Evolutionary conservation across 2,113 vertebrate genomes (phyloP).

Genomic region (Nyctereutes procyonoides): DNA sequence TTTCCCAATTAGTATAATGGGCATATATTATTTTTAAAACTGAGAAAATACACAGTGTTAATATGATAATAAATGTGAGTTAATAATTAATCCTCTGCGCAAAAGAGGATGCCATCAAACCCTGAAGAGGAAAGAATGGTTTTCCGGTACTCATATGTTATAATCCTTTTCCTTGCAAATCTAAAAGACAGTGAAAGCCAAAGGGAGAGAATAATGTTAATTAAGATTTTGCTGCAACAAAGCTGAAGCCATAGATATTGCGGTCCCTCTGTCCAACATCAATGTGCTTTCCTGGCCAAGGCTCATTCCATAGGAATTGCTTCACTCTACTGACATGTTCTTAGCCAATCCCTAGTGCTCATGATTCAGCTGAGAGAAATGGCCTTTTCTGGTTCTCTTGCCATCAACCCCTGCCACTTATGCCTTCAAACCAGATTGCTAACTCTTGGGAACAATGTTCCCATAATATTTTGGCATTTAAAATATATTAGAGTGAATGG

Average conservation of each 20-base stretch:
- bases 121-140: not conserved
- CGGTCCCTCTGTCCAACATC: not conserved
- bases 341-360: slow-evolving; percentile 63
- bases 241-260: not conserved
- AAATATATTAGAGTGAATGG: slow-evolving; percentile 27
- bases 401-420: slow-evolving; percentile 24
- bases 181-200: not conserved
- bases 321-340: slow-evolving; percentile 55
- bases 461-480: slow-evolving; percentile 66
- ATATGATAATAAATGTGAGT: slow-evolving; percentile 29
- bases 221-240: slow-evolving; percentile 22
- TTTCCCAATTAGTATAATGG: not conserved
- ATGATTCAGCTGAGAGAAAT: slow-evolving; percentile 66
- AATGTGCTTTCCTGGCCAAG: slow-evolving; percentile 52
- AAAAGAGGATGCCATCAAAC: not conserved
- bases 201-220: slow-evolving; percentile 6
- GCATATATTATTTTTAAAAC: not conserved
- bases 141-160: slow-evolving; percentile 12
- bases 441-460: slow-evolving; percentile 56
- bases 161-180: slow-evolving; percentile 24
- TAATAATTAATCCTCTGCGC: not conserved
- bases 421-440: slow-evolving; percentile 26
- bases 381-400: slow-evolving; percentile 33
- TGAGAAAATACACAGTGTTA: not conserved
- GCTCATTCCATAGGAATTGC: slow-evolving; percentile 60